phyloP scores from a whole-genome alignment of 2,888 invertebrate genomes.

The Tuta absoluta region DNA sequence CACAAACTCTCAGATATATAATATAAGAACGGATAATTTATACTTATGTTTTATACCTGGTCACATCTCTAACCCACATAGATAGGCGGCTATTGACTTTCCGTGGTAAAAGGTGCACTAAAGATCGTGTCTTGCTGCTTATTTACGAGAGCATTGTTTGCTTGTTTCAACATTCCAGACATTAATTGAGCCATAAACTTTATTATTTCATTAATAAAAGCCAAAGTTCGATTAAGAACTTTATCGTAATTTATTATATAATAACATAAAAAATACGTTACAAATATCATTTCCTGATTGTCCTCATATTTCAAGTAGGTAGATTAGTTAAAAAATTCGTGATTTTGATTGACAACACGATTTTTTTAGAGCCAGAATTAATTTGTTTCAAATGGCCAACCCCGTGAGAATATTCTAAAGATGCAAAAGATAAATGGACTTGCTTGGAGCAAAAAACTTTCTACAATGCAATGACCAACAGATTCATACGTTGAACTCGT shows the following conservation, averaged over 20 bases:
- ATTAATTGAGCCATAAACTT: neutral
- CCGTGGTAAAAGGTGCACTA: slow-evolving; percentile 2
- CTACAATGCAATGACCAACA: slow-evolving; percentile 26
- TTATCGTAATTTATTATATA: neutral
- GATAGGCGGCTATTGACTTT: neutral
- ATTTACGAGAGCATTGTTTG: slow-evolving; percentile 12
- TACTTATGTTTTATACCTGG: neutral
- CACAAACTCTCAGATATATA: too few relatives aligned
- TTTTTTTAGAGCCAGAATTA: slow-evolving; percentile 2
- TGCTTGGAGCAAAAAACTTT: slow-evolving; percentile 15
- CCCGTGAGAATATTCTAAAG: slow-evolving; percentile 19
- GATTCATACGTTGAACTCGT: slow-evolving; percentile 4
- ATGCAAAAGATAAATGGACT: slow-evolving; percentile 23
- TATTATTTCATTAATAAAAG: slow-evolving; percentile 7
- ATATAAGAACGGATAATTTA: too few relatives aligned
- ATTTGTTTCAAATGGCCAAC: neutral
- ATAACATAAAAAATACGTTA: neutral
- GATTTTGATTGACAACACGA: neutral
- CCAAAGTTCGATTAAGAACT: neutral
- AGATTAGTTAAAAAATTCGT: neutral
- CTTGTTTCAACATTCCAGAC: slow-evolving; percentile 5
- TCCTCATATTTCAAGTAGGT: neutral
- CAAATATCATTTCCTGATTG: neutral
- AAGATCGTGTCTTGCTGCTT: neutral
- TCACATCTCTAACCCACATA: neutral